phyloP scores from a whole-genome alignment of 2,797 vertebrate species.

The Pseudochirops cupreus region DNA sequence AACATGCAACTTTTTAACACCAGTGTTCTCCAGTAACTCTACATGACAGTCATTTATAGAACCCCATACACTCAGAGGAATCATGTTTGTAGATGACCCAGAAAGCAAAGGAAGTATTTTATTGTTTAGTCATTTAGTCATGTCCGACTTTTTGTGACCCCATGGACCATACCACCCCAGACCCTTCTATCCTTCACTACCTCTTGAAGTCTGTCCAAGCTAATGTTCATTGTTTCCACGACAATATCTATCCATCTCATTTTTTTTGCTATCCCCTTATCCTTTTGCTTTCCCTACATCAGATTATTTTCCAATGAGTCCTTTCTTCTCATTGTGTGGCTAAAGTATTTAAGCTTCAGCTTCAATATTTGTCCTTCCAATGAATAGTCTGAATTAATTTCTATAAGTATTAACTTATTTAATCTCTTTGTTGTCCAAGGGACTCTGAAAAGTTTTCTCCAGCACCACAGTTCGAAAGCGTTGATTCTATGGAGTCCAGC shows the following conservation, averaged over 20 bases:
- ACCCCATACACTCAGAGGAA: neutral
- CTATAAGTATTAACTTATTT: neutral
- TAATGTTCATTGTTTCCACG: neutral
- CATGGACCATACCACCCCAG: neutral
- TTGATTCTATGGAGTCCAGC: neutral
- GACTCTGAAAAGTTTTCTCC: neutral
- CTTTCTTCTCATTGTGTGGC: neutral
- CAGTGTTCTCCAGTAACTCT: neutral
- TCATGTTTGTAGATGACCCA: neutral
- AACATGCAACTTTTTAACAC: neutral
- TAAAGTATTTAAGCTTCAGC: neutral
- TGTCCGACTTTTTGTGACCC: neutral
- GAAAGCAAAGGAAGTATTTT: neutral
- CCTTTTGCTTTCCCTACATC: neutral
- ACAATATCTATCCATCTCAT: neutral
- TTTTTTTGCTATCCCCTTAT: neutral
- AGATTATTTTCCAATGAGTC: neutral
- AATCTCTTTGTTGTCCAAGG: neutral
- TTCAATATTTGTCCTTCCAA: neutral
- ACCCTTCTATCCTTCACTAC: neutral
- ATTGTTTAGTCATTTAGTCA: neutral
- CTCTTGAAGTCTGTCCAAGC: neutral
- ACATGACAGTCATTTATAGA: neutral
- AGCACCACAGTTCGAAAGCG: neutral
- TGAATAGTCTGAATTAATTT: neutral